A percentile compares a stretch with the other conserved stretches of the same genome.
Conservation (phyloP, 2,888 invertebrate genomes). For the Anthrax anthrax region DNA sequence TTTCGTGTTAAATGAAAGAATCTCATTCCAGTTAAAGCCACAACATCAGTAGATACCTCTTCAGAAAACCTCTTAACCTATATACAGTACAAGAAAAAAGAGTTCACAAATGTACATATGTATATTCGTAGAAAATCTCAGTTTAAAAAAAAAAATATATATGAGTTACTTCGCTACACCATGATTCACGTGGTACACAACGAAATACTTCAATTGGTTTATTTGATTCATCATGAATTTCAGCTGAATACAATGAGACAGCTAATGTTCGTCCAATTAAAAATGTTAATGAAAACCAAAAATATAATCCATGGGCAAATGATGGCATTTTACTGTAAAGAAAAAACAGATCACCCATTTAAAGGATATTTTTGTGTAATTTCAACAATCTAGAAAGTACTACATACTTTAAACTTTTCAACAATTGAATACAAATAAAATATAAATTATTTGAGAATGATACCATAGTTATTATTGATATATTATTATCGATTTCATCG, state of each 20-base stretch:
- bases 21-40: conserved; percentile 32
- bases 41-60: conserved; percentile 27
- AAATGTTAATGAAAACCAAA: conserved; percentile 42
- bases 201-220: conserved; percentile 31
- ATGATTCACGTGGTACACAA: conserved; percentile 35
- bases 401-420: conserved; percentile 37
- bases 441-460: conserved; percentile 43
- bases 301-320: conserved; percentile 36
- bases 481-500: conserved; percentile 36
- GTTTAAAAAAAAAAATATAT: no score
- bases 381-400: conserved; percentile 1
- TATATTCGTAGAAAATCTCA: neutral
- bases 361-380: no score
- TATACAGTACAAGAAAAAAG: no score
- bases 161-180: conserved; percentile 32
- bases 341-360: neutral
- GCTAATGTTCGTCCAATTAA: conserved; percentile 40
- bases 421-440: conserved; percentile 43
- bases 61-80: conserved; percentile 26
- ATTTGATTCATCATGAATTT: conserved; percentile 41
- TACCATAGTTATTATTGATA: conserved; percentile 38
- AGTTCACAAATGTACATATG: no score
- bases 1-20: conserved; percentile 31
- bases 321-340: conserved; percentile 27
- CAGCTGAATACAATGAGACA: conserved; percentile 42